Conservation (phyloP, 2,113 vertebrate genomes). For the Pipa parva region DNA sequence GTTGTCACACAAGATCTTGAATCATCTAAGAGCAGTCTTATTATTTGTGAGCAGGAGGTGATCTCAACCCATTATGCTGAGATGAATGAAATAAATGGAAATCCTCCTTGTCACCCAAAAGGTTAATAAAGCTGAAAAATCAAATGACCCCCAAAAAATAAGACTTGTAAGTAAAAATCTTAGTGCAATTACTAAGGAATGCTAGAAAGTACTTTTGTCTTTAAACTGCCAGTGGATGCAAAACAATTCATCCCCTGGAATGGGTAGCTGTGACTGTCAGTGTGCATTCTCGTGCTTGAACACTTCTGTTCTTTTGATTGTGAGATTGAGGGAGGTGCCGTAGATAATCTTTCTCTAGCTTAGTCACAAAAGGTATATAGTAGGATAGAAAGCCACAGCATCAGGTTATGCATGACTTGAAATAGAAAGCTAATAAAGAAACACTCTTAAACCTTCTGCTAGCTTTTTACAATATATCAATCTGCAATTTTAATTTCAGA, state of each 20-base stretch:
- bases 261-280: neutral
- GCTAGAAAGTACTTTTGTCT: neutral
- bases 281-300: neutral
- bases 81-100: too few relatives aligned
- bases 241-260: neutral
- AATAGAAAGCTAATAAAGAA: constrained; percentile 1
- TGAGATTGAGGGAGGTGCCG: constrained; percentile 1
- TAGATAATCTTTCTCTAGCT: constrained; percentile 3
- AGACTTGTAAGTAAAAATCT: neutral
- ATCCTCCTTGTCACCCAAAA: too few relatives aligned
- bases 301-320: constrained; percentile 14
- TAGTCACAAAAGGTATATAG: constrained; percentile 2
- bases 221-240: neutral
- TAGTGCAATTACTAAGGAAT: neutral
- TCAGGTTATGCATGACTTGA: neutral
- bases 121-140: neutral
- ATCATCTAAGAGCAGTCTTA: too few relatives aligned
- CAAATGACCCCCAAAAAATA: constrained; percentile 1
- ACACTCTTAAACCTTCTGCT: neutral
- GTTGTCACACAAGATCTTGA: too few relatives aligned
- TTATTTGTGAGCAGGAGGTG: too few relatives aligned
- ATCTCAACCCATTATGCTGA: too few relatives aligned
- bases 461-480: neutral
- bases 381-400: neutral
- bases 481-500: constrained; percentile 1